Evolutionary conservation across 2,113 vertebrate genomes (phyloP).

Genomic region (Sceloporus tristichus): DNA sequence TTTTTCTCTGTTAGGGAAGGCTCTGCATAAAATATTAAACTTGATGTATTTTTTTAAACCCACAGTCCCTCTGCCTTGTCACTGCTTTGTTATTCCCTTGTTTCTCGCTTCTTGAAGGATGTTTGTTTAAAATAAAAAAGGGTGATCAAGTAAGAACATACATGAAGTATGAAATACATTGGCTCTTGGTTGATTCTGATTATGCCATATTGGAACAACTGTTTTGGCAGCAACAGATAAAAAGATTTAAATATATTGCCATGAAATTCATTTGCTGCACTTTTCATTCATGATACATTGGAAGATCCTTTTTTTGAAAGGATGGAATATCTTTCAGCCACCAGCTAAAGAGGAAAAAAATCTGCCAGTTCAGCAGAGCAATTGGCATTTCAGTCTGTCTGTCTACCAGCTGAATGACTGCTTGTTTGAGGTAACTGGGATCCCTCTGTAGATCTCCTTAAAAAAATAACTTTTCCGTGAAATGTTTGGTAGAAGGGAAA

Average conservation of each 20-base stretch:
- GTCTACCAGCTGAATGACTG: slow-evolving; percentile 60
- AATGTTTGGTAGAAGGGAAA: slow-evolving; percentile 15
- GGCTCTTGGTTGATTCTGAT: neutral
- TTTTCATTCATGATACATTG: slow-evolving; percentile 16
- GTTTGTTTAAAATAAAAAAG: neutral
- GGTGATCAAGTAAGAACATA: neutral
- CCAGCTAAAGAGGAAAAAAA: slow-evolving; percentile 25
- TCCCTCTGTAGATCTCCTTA: slow-evolving; percentile 50
- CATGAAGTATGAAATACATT: neutral
- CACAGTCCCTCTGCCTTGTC: neutral
- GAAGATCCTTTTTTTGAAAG: slow-evolving; percentile 46
- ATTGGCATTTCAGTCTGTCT: slow-evolving; percentile 50
- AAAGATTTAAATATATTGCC: neutral
- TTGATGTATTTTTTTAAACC: neutral
- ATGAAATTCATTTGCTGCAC: slow-evolving; percentile 2
- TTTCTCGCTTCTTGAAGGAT: neutral
- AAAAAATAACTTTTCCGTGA: slow-evolving; percentile 31
- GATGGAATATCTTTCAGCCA: neutral
- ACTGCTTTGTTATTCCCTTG: neutral
- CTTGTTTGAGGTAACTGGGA: slow-evolving; percentile 51
- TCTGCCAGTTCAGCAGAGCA: neutral
- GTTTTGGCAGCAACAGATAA: neutral
- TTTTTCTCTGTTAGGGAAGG: neutral
- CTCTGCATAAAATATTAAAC: neutral
- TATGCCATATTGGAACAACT: neutral